Percentiles rank a stretch among this genome's conserved stretches.
Evolutionary conservation across 2,888 invertebrate species (phyloP).

Genomic region (Plutella xylostella): DNA sequence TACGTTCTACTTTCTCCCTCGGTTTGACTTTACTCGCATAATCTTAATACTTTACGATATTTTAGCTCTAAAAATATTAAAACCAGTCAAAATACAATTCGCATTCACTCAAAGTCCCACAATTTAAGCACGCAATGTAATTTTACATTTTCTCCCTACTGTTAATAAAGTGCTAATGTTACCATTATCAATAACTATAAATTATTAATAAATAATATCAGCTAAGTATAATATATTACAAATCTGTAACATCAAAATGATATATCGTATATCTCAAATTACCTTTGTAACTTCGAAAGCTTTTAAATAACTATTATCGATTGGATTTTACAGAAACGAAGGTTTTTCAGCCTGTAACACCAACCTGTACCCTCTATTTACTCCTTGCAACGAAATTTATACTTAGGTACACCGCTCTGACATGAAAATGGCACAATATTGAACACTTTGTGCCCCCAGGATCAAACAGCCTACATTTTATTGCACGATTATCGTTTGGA

Average conservation of each 20-base stretch:
- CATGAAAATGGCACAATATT: no score
- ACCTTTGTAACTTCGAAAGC: no score
- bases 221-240: constrained; percentile 65
- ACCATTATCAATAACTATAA: constrained; percentile 15
- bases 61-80: constrained; percentile 36
- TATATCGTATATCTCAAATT: constrained; percentile 36
- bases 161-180: constrained; percentile 39
- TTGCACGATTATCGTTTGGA: no score
- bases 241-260: constrained; percentile 58
- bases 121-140: constrained; percentile 40
- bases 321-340: no score
- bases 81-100: constrained; percentile 47
- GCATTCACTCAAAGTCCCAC: constrained; percentile 54
- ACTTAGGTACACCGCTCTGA: no score
- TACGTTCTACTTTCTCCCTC: constrained; percentile 22
- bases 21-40: constrained; percentile 23
- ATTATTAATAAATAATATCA: constrained; percentile 50
- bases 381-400: no score
- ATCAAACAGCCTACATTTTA: no score
- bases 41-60: constrained; percentile 38
- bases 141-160: not conserved
- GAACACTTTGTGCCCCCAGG: no score
- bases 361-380: no score
- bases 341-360: no score
- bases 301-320: no score